Base-by-base conservation (phyloP, 2,113 vertebrate genomes). In the Equus przewalskii region DNA sequence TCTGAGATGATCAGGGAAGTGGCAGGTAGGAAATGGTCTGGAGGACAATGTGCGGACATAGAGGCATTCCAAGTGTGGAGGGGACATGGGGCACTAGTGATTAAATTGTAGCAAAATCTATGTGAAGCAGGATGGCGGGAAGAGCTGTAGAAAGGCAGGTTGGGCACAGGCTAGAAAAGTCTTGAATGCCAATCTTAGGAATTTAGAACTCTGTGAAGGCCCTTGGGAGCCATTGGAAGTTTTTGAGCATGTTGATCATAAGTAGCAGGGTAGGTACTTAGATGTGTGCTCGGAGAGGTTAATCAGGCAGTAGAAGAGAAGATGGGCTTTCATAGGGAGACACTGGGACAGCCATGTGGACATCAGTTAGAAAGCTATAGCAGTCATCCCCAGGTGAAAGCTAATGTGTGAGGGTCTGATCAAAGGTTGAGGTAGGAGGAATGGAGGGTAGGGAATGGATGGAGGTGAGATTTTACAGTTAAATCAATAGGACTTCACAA, bases 131-230 rank as follows among this genome's bases (percentile, higher is more conserved):
- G 79, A 33, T 62, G 19, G 49, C 76, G 14, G 24, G n/a, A 70
- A 93, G 51, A 62, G 0, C 9, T 44, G 1, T 73, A 19, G 49
- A 87, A 81, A 89, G 51, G 18, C 70, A 88, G 75, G 18, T 18
- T 36, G 24, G 56, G 26, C 81, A 84, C 21, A 73, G 69, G 22
- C 51, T 82, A 11, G 30, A 81, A 51, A 22, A 51, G 1, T 21
- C 56, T 75, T 24, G 19, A 76, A 60, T 41, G 5, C 67, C 56
- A 85, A 0, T 67, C n/a, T 80, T 65, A 51, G 60, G 85, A 67
- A 91, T 78, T 82, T 92, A n/a, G 49, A 94, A 49, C 76, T 72
- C 79, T 85, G 81, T 56, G 54, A 76, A 91, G 15, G 21, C 26
- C 56, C 24, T n/a, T 49, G 21, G 60, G 15, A 65, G 62, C 28